Evolutionary conservation across 2,888 invertebrate genomes (phyloP).

Genomic region (Hemaris fuciformis): DNA sequence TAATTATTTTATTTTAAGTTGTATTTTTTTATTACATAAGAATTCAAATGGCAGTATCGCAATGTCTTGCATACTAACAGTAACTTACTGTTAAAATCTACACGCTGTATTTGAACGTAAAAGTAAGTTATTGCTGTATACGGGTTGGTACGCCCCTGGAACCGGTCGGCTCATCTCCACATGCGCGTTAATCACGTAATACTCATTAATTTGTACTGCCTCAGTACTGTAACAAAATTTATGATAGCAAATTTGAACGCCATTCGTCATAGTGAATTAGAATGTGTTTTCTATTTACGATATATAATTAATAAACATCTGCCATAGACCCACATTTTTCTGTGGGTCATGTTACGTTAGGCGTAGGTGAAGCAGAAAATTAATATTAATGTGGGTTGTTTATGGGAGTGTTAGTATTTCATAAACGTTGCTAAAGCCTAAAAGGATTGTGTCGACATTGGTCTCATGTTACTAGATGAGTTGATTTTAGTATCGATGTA

Average conservation of each 20-base stretch:
- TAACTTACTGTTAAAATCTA: background rate
- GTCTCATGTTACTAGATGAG: no score
- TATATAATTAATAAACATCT: background rate
- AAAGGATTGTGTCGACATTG: background rate
- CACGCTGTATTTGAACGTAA: background rate
- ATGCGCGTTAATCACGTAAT: conserved; percentile 15
- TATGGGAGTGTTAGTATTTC: background rate
- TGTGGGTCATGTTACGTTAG: background rate
- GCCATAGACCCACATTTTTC: background rate
- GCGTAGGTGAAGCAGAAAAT: background rate
- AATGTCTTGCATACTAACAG: no score
- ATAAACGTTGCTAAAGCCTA: background rate
- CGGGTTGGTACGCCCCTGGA: background rate
- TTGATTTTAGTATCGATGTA: no score
- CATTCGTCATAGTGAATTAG: background rate
- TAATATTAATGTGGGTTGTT: background rate
- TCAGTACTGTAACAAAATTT: background rate
- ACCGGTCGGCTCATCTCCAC: conserved; percentile 13
- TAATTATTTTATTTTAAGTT: no score
- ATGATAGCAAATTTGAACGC: background rate
- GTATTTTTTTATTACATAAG: no score
- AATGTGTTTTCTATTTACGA: background rate
- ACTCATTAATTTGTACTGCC: background rate
- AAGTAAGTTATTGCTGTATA: background rate
- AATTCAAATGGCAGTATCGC: no score